Evolutionary conservation across 1,140 invertebrate species (phyloP), one percentile per base, ranked within the genome.

Genomic region (Zaprionus camerounensis): DNA sequence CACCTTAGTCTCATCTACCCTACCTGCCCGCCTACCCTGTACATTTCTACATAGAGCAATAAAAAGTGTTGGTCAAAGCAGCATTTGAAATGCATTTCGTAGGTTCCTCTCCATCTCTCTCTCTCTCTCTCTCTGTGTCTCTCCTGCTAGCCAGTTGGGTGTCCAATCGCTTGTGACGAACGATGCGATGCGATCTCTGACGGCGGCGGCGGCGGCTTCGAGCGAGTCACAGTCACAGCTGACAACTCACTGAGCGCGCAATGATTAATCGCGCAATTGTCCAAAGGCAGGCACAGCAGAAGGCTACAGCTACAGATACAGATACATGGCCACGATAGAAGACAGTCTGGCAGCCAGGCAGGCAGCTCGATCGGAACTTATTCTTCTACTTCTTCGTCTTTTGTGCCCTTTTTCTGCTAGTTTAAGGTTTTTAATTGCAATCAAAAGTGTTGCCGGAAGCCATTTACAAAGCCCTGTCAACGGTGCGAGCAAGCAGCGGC

Each of bases 211-310:
- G 84, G 80, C 72, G 77, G 73, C 77, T 44, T 31, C 24, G 63
- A 71, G 66, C 63, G 49, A 72, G 73, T 82, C 73, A 71, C 75
- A 90, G 78, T 84, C 85, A 81, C 76, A 90, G 85, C 85, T 90
- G 85, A 90, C 85, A 90, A 90, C 85, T 90, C 85, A 90, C 85
- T 90, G 85, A 90, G 76, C 85, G 85, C 81, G 82, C 85, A 85
- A 90, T 90, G 85, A 90, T 90, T 90, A 90, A 90, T 90, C 85
- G 85, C 85, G 81, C 85, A 90, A 90, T 90, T 90, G 85, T 90
- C 67, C 65, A 73, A 59, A 49, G 66, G 58, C 57, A 53, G 28
- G 7, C 28, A 67, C 41, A 49, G 58, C 57, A 56, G 59, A 51
- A 31, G 38, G 49, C 49, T 7, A 51, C 15, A 57, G 66, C 34